Percentiles rank a stretch among this genome's conserved stretches.
These are phyloP conservation scores for Magallana ariakensis DNA, from an alignment of 1,140 invertebrate species.

Conservation along the genomic window DNA sequence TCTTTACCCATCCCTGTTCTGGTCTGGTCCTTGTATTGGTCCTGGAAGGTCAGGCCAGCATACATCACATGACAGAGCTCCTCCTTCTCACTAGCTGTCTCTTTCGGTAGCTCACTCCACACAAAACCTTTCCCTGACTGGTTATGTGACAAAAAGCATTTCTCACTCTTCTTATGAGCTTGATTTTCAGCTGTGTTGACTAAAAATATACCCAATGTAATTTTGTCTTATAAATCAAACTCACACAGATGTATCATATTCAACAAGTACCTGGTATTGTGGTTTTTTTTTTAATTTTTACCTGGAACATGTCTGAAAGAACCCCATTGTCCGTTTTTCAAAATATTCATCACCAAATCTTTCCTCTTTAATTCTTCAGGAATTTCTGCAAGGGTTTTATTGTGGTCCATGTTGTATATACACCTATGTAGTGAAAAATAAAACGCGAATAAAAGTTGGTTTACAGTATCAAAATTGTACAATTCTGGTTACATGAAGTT, in stretches of 20 bases:
- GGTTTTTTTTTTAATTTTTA: not conserved
- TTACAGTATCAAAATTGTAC: no score
- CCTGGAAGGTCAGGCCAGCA: conserved; percentile 96
- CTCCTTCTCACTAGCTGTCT: not conserved
- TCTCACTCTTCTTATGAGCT: not conserved
- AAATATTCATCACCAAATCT: conserved; percentile 91
- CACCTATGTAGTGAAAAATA: conserved; percentile 39
- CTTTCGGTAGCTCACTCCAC: not conserved
- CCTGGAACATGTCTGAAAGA: conserved; percentile 87
- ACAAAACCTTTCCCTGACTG: not conserved
- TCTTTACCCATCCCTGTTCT: conserved; percentile 88
- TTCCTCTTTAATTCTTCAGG: conserved; percentile 80
- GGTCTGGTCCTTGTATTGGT: conserved; percentile 89
- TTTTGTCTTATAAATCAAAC: no score
- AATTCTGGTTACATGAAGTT: no score
- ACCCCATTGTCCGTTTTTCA: conserved; percentile 89
- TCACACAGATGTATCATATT: no score
- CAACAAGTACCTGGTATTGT: no score
- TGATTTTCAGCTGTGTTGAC: not conserved
- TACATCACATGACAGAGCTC: conserved; percentile 86
- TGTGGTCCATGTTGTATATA: conserved; percentile 25
- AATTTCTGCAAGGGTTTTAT: not conserved
- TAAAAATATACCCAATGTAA: not conserved
- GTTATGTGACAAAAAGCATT: not conserved
- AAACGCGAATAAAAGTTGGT: no score